phyloP scores from a whole-genome alignment of 2,113 vertebrate species.

The Paratilapia polleni region DNA sequence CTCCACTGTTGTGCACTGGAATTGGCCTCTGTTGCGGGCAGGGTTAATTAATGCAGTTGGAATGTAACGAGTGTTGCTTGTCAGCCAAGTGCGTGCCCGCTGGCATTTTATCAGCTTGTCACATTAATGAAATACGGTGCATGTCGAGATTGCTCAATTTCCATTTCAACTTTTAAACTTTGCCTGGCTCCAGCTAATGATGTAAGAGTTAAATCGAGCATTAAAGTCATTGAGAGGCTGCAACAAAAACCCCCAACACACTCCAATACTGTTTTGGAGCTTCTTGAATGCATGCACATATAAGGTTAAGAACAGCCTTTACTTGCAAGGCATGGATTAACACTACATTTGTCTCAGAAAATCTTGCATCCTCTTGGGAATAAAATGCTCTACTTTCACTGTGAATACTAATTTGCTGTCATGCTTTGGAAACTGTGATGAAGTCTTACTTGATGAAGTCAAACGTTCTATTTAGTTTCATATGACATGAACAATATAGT shows the following conservation, averaged over 20 bases:
- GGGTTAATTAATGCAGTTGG: slow-evolving; percentile 67
- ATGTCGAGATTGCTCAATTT: slow-evolving; percentile 76
- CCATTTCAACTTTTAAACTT: slow-evolving; percentile 78
- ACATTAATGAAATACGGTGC: slow-evolving; percentile 73
- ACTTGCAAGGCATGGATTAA: slow-evolving; percentile 8
- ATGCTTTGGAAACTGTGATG: background rate
- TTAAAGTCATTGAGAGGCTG: slow-evolving; percentile 66
- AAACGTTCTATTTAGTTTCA: background rate
- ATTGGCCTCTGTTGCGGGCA: slow-evolving; percentile 38
- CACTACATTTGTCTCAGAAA: slow-evolving; percentile 32
- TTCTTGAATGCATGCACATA: slow-evolving; percentile 40
- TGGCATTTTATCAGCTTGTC: slow-evolving; percentile 72
- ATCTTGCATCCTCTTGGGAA: background rate
- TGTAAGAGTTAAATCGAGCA: slow-evolving; percentile 75
- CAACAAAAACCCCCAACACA: slow-evolving; percentile 43
- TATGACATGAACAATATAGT: background rate
- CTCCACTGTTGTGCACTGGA: slow-evolving; percentile 23
- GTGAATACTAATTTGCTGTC: background rate
- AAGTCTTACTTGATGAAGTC: slow-evolving; percentile 4
- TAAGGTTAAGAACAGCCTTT: slow-evolving; percentile 48
- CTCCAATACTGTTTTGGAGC: slow-evolving; percentile 12
- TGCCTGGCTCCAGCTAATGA: slow-evolving; percentile 71
- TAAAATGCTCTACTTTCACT: background rate
- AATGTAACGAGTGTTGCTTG: slow-evolving; percentile 66
- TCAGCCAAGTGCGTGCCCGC: slow-evolving; percentile 66